Evolutionary conservation across 2,113 vertebrate genomes (phyloP).

Genomic region (Nansenia antarctica): DNA sequence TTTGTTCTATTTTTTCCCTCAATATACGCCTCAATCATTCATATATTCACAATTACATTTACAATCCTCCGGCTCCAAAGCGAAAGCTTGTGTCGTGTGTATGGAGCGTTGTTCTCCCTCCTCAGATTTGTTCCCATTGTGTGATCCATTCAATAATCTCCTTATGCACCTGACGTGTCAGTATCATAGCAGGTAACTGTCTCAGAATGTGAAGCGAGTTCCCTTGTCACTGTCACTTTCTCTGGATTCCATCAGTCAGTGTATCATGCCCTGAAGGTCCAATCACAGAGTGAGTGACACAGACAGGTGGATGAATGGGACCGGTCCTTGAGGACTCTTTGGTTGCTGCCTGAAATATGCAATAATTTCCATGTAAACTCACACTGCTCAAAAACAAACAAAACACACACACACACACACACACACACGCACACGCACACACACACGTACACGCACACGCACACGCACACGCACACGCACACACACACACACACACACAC

Average conservation of each 20-base stretch:
- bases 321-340: constrained; percentile 35
- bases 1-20: constrained; percentile 42
- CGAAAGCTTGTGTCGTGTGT: too few species aligned
- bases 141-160: constrained; percentile 63
- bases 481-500: neutral
- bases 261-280: constrained; percentile 43
- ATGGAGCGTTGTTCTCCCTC: too few species aligned
- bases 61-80: too few species aligned
- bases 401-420: neutral
- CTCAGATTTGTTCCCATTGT: constrained; percentile 37
- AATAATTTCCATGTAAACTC: neutral
- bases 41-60: too few species aligned
- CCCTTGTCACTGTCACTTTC: constrained; percentile 57
- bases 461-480: neutral
- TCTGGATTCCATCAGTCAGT: constrained; percentile 51
- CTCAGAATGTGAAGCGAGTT: constrained; percentile 58
- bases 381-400: constrained; percentile 8
- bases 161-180: constrained; percentile 50
- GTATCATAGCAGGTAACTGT: constrained; percentile 61
- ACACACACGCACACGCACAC: neutral
- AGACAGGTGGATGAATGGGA: constrained; percentile 18
- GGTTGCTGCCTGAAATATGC: neutral
- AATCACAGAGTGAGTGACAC: constrained; percentile 38
- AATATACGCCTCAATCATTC: too few species aligned
- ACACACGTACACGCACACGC: constrained; percentile 4